phyloP scores from a whole-genome alignment of 2,888 invertebrate genomes.

The Drosophila borealis region DNA sequence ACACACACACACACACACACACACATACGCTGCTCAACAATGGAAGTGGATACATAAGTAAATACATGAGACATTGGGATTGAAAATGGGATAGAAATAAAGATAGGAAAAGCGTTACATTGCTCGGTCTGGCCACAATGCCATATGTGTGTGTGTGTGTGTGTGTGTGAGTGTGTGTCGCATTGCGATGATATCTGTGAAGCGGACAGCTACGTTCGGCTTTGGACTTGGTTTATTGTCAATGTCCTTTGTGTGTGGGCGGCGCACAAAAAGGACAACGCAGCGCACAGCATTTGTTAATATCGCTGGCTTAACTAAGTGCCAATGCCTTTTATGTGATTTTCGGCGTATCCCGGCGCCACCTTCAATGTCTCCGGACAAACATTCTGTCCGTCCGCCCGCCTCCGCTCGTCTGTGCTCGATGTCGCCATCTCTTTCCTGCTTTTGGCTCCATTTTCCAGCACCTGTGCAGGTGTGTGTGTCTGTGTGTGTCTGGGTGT shows the following conservation, averaged over 20 bases:
- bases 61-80: constrained; percentile 36
- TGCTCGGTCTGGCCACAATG: constrained; percentile 55
- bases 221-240: constrained; percentile 58
- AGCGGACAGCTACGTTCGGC: constrained; percentile 42
- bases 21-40: constrained; percentile 16
- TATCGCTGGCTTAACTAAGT: constrained; percentile 77
- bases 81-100: constrained; percentile 30
- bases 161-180: constrained; percentile 26
- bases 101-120: constrained; percentile 39
- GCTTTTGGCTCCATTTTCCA: constrained; percentile 36
- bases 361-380: constrained; percentile 2
- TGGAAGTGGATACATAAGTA: constrained; percentile 46
- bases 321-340: constrained; percentile 79
- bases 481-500: background rate
- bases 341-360: constrained; percentile 43
- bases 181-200: constrained; percentile 52
- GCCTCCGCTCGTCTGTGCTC: background rate
- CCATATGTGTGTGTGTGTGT: constrained; percentile 4
- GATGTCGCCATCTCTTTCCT: background rate
- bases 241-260: constrained; percentile 47
- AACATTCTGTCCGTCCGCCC: constrained; percentile 1
- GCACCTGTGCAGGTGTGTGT: constrained; percentile 7
- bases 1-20: constrained; percentile 7
- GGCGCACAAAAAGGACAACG: constrained; percentile 47
- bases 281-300: constrained; percentile 72